Evolutionary conservation across 2,888 invertebrate genomes (phyloP).

Genomic region (Pristionchus mayeri): DNA sequence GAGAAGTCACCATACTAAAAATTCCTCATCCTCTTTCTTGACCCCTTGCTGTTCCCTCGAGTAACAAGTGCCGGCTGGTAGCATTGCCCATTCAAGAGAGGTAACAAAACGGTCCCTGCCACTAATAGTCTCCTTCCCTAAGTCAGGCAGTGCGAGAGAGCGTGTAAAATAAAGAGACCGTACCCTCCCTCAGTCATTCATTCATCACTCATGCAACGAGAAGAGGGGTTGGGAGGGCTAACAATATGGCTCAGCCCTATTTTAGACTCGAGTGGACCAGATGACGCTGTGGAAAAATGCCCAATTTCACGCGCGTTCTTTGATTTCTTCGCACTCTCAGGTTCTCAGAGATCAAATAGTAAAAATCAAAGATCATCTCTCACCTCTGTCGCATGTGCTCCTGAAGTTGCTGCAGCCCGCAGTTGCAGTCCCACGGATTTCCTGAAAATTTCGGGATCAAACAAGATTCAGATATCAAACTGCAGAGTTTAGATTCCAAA

Average conservation of each 20-base stretch:
- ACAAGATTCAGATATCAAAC: not conserved
- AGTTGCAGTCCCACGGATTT: conserved; percentile 85
- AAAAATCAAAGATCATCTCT: not conserved
- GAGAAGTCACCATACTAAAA: too few relatives aligned
- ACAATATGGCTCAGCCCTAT: conserved; percentile 33
- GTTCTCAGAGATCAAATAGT: too few relatives aligned
- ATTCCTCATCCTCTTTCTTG: too few relatives aligned
- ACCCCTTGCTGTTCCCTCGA: too few relatives aligned
- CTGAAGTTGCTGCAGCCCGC: conserved; percentile 81
- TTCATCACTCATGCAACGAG: conserved; percentile 38
- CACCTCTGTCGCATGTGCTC: conserved; percentile 78
- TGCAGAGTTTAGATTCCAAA: not conserved
- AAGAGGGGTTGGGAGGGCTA: not conserved
- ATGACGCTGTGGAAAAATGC: conserved; percentile 9
- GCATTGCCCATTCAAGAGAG: not conserved
- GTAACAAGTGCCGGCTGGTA: not conserved
- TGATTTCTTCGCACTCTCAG: not conserved
- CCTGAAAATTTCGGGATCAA: conserved; percentile 68
- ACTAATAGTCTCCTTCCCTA: too few relatives aligned
- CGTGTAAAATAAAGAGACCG: too few relatives aligned
- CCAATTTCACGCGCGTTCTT: not conserved
- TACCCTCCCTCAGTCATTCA: not conserved
- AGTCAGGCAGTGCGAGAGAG: too few relatives aligned
- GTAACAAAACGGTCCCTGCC: conserved; percentile 32
- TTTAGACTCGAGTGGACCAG: not conserved